Evolutionary conservation across 1,140 invertebrate species (phyloP).

Genomic region (Atopsyche davidsoni): DNA sequence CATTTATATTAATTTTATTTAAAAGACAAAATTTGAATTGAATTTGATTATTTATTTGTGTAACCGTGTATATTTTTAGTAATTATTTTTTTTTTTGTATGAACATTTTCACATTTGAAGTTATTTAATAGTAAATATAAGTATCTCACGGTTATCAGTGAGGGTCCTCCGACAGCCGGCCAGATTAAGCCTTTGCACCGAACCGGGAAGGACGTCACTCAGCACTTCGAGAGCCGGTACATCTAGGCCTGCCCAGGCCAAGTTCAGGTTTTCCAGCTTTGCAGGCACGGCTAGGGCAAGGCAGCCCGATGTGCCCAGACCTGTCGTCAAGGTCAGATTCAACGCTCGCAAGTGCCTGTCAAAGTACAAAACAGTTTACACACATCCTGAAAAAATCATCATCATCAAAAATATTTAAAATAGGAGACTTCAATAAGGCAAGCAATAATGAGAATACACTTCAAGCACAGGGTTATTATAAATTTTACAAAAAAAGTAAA

Average conservation of each 20-base stretch:
- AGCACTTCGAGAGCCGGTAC: constrained; percentile 55
- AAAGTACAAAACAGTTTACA: too few species aligned
- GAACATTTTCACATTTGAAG: constrained; percentile 7
- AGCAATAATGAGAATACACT: too few species aligned
- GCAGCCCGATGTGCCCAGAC: constrained; percentile 40
- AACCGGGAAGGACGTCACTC: constrained; percentile 55
- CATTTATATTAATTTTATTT: too few species aligned
- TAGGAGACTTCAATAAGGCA: too few species aligned
- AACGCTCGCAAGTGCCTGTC: constrained; percentile 46
- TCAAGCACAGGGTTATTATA: too few species aligned
- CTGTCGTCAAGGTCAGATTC: constrained; percentile 68
- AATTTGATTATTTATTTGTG: too few species aligned
- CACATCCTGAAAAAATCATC: too few species aligned
- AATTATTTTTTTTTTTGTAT: neutral
- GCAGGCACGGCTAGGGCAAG: constrained; percentile 32
- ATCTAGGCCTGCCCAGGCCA: constrained; percentile 74
- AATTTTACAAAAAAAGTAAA: too few species aligned
- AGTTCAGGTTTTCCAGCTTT: constrained; percentile 55
- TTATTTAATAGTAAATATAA: constrained; percentile 8
- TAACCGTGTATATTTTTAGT: too few species aligned
- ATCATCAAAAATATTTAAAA: too few species aligned
- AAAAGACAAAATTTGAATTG: too few species aligned
- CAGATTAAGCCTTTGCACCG: constrained; percentile 68
- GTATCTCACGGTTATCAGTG: constrained; percentile 63
- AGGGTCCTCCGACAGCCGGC: constrained; percentile 72